Conservation (phyloP, 2,888 invertebrate genomes). For the Amiota mariae region DNA sequence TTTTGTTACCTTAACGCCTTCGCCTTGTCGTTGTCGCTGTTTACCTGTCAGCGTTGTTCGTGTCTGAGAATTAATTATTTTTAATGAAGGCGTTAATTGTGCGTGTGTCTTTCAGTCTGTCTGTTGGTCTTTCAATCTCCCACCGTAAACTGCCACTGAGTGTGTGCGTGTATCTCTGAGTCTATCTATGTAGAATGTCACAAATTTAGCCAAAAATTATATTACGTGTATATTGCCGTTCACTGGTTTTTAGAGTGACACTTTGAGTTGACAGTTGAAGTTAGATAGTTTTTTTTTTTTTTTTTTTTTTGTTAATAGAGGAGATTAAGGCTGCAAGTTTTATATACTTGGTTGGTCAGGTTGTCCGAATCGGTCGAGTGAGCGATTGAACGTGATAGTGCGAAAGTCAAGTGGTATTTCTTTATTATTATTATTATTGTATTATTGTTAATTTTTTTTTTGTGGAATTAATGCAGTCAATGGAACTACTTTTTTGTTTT, state of each 20-base stretch:
- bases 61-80: constrained; percentile 68
- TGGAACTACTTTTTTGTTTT: constrained; percentile 19
- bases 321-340: constrained; percentile 51
- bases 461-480: neutral
- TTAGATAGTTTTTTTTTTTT: constrained; percentile 34
- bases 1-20: constrained; percentile 45
- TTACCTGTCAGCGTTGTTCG: constrained; percentile 43
- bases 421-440: constrained; percentile 3
- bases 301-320: neutral
- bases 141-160: constrained; percentile 46
- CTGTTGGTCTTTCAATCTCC: constrained; percentile 43
- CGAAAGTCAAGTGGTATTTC: constrained; percentile 7
- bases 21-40: constrained; percentile 29
- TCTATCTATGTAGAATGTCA: constrained; percentile 46
- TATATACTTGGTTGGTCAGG: no score
- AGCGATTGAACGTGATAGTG: constrained; percentile 30
- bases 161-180: constrained; percentile 48
- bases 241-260: constrained; percentile 48
- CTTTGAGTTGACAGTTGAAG: constrained; percentile 56
- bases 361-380: constrained; percentile 41
- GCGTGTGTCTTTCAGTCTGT: constrained; percentile 36
- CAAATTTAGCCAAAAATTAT: constrained; percentile 49
- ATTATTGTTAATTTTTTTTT: neutral
- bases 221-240: constrained; percentile 45
- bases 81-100: constrained; percentile 66